phyloP scores from a whole-genome alignment of 1,140 invertebrate genomes.

The Bombus impatiens region DNA sequence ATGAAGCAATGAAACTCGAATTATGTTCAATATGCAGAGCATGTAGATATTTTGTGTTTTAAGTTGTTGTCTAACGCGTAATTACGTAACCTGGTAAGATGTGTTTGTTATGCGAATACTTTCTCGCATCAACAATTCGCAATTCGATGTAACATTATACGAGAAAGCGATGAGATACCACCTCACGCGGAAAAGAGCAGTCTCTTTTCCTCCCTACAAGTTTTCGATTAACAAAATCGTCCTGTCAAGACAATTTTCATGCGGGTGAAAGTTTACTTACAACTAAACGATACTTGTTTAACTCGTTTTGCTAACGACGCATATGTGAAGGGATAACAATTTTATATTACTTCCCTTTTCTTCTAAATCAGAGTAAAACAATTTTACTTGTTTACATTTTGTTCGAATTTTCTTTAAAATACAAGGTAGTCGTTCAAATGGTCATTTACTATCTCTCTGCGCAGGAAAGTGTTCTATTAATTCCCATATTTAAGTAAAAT shows the following conservation, averaged over 20 bases:
- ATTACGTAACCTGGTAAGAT: conserved; percentile 17
- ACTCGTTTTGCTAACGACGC: conserved; percentile 1
- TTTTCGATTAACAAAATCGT: conserved; percentile 23
- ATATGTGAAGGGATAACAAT: not conserved
- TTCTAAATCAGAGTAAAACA: too few relatives aligned
- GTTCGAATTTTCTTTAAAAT: too few relatives aligned
- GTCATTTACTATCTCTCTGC: not conserved
- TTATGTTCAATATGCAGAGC: not conserved
- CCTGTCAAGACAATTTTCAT: conserved; percentile 10
- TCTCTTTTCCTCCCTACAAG: not conserved
- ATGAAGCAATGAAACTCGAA: conserved; percentile 5
- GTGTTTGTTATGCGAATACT: conserved; percentile 40
- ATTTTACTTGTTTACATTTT: too few relatives aligned
- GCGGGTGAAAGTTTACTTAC: not conserved
- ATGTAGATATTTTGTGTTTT: not conserved
- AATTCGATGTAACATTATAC: conserved; percentile 27
- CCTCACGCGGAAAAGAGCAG: not conserved
- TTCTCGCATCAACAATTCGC: conserved; percentile 40
- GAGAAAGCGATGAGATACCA: conserved; percentile 41
- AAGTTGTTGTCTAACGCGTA: conserved; percentile 2
- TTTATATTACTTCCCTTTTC: not conserved
- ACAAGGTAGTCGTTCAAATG: too few relatives aligned
- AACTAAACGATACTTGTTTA: not conserved
- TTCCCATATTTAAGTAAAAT: not conserved
- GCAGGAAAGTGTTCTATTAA: not conserved